Evolutionary conservation across 1,140 invertebrate species (phyloP), one percentile per base, ranked within the genome.

Genomic region (Drosophila murphyi): DNA sequence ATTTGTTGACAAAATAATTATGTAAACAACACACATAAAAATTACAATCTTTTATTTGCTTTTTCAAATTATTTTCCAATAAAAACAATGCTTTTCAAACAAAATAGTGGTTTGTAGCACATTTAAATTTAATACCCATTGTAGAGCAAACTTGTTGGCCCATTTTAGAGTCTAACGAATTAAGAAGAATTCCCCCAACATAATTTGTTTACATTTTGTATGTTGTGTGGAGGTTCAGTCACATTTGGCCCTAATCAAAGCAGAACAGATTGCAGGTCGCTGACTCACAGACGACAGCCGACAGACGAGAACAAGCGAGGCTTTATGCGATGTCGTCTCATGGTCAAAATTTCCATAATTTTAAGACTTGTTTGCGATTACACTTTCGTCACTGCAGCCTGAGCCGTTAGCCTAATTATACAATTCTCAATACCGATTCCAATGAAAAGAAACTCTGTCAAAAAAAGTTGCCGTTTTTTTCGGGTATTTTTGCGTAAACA

Each of bases 221-320:
- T 20, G 20, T 57, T 54, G 56, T 31, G 65, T 45, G 60, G 47
- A 59, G 80, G 82, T 85, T 85, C 82, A 86, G 65, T 86, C 82
- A 86, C 82, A 76, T 87, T 86, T 86, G 82, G 82, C 82, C 82
- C 81, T 87, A 82, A 86, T 82, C 82, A 87, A 86, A 87, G 77
- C 82, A 80, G 78, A 81, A 78, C 82, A 87, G 72, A 87, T 78
- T 72, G 64, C 78, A 77, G 61, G 60, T 60, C 68, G 69, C 69
- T 80, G 77, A 88, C 76, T 89, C 85, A 88, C 55, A 72, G 71
- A 64, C 54, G 5, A 37, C 10, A 10, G 35, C 10, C 29, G 8
- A 52, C 39, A 37, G 29, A 39, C 35, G n/a, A 73, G 12, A 69
- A 62, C 41, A 74, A 73, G 51, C 39, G 10, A 34, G 32, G 54